Percentiles rank a stretch among this genome's conserved stretches.
These are phyloP conservation scores for Pheosia tremula DNA, from an alignment of 2,888 invertebrate species.

Conservation along the genomic window DNA sequence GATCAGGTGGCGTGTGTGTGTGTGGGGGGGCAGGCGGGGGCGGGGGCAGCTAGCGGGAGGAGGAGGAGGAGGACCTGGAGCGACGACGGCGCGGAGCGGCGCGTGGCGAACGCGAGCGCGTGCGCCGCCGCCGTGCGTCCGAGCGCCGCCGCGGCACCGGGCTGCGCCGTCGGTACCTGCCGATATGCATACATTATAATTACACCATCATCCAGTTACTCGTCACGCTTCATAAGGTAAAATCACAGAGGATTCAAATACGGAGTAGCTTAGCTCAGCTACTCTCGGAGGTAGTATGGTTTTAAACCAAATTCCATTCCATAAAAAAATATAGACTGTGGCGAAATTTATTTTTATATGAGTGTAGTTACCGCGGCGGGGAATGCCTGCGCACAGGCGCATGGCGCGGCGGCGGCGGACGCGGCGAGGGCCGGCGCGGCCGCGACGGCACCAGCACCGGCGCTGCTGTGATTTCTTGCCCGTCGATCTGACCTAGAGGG, in stretches of 20 bases:
- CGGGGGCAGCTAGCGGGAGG: slow-evolving; percentile 83
- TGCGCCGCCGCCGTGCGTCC: slow-evolving; percentile 85
- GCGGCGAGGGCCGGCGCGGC: slow-evolving; percentile 85
- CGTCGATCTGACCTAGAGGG: slow-evolving; percentile 93
- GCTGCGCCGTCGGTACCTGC: slow-evolving; percentile 82
- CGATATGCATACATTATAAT: background rate
- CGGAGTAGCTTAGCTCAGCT: too few relatives aligned
- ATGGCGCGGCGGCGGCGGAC: slow-evolving; percentile 82
- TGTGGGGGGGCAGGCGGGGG: background rate
- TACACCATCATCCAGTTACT: background rate
- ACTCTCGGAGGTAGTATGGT: too few relatives aligned
- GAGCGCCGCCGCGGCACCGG: slow-evolving; percentile 81
- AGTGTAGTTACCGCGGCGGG: slow-evolving; percentile 63
- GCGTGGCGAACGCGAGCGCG: slow-evolving; percentile 85
- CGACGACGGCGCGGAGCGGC: slow-evolving; percentile 87
- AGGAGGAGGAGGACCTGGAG: slow-evolving; percentile 90
- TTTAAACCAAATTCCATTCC: too few relatives aligned
- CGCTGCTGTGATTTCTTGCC: slow-evolving; percentile 97
- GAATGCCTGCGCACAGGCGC: slow-evolving; percentile 83
- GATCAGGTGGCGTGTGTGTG: background rate
- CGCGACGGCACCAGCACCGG: slow-evolving; percentile 93
- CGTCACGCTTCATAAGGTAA: too few relatives aligned
- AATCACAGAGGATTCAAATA: too few relatives aligned
- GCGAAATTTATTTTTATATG: background rate
- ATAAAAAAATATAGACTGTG: too few relatives aligned